Evolutionary conservation across 1,140 invertebrate species (phyloP), one percentile per base, ranked within the genome.

Genomic region (Danaus melanippus): DNA sequence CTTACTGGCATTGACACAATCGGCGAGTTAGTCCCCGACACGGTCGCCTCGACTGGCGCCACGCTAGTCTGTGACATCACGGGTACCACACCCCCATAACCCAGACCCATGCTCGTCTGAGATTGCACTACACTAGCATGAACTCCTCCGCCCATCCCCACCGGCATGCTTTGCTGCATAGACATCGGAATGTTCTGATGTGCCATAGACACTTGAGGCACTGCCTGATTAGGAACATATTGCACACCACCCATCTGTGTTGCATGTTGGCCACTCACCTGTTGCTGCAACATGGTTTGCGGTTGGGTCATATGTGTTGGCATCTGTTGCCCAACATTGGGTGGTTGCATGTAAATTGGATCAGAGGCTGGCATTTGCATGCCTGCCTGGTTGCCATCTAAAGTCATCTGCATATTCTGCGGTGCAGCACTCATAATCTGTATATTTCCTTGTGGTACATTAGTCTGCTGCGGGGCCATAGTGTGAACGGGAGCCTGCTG

Each of bases 381-480:
- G 62, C 78, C 85, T 43, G 81, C 71, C 76, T 87, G 87, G 80
- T 87, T 87, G 66, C 74, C 79, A 71, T 88, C 87, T 69, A 87
- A 78, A 66, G 85, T 81, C 84, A 88, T 88, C 67, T 86, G 83
- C 79, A 87, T 87, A 74, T 87, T 90, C 68, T 84, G 89, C 54
- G 81, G 84, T 48, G 88, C 70, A 50, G 88, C 82, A 10, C 86
- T 74, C 77, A 91, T 89, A 74, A 90, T 86, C 55, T 90, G 88
- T 58, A 91, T 89, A 60, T 89, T 86, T 53, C 88, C 88, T 73
- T 90, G 89, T 7, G 89, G 84, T 71, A 90, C 87, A 63, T 82
- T 90, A 56, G 88, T 88, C 51, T 90, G 84, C 50, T 89, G 88
- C 41, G 87, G 71, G 51, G 79, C 73, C 69, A 87, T 86, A 32